Evolutionary conservation across 2,113 vertebrate species (phyloP), one percentile per base, ranked within the genome.

Genomic region (Abramis brama): DNA sequence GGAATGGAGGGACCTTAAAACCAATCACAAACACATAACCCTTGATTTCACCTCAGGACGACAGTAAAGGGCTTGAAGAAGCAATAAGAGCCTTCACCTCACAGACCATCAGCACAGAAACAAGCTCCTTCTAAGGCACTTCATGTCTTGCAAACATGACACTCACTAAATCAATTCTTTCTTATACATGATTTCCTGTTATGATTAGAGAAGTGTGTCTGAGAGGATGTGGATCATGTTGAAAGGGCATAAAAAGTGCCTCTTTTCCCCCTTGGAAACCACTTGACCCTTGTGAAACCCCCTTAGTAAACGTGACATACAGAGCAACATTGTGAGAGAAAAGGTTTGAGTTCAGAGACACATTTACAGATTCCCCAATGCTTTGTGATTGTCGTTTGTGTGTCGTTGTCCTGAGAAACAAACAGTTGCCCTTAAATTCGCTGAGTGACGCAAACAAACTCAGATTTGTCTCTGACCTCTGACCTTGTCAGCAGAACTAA

Each of bases 321-420:
- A 59, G 21, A 79, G 52, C n/a, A 76, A 76, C n/a, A 19, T 50
- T 3, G 75, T 55, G 47, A 33, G 11, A 27, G 13, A 30, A 77
- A 21, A 55, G 25, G 7, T 55, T 52, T 47, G 43, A 47, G 71
- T n/a, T 74, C 47, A 77, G 17, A 55, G 25, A 27, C 1, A 13
- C 25, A 9, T 30, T 55, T 76, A 6, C 11, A 45, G 73, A 7
- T 21, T 77, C 47, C 55, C 30, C 17, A 6, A 21, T 5, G 79
- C 45, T n/a, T 45, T 13, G 21, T 52, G 45, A 82, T 52, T 52
- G 62, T 82, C 45, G 8, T n/a, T 19, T 70, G 79, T 70, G 62
- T 13, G 27, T 36, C 43, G 11, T 50, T 70, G 79, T 50, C 62
- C 79, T 82, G 79, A 82, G 79, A 70, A 68, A 68, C 45, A 47